Conservation (phyloP, 2,888 invertebrate genomes). For the Lottia gigantea region DNA sequence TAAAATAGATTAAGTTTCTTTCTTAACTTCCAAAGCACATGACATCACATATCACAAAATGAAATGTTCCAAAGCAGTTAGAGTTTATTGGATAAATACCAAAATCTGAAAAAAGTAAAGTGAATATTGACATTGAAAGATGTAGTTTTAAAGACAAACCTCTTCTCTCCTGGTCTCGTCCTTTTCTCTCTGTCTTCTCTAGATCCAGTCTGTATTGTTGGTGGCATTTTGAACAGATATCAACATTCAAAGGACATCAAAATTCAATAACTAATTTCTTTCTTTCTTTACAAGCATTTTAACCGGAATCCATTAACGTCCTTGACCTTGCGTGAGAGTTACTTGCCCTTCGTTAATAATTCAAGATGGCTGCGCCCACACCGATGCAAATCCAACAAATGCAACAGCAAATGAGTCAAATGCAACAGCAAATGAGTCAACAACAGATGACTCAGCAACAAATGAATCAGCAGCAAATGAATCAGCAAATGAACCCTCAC, state of each 20-base stretch:
- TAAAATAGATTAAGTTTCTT: too few species aligned
- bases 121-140: neutral
- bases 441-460: too few species aligned
- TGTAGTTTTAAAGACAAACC: constrained; percentile 28
- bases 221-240: constrained; percentile 49
- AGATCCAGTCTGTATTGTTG: constrained; percentile 58
- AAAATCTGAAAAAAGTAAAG: neutral
- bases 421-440: neutral
- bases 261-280: too few species aligned
- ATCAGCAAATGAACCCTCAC: too few species aligned
- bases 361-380: constrained; percentile 19
- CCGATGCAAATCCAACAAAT: constrained; percentile 3
- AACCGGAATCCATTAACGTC: constrained; percentile 3
- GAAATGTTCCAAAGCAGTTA: too few species aligned
- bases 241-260: too few species aligned
- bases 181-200: constrained; percentile 58
- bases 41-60: too few species aligned
- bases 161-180: constrained; percentile 49
- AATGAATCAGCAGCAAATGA: too few species aligned
- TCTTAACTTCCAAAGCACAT: too few species aligned
- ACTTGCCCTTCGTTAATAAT: neutral
- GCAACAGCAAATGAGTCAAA: neutral
- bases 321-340: neutral
- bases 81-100: too few species aligned
- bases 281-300: too few species aligned